phyloP scores from a whole-genome alignment of 2,113 vertebrate species.

The Leiothrix lutea region DNA sequence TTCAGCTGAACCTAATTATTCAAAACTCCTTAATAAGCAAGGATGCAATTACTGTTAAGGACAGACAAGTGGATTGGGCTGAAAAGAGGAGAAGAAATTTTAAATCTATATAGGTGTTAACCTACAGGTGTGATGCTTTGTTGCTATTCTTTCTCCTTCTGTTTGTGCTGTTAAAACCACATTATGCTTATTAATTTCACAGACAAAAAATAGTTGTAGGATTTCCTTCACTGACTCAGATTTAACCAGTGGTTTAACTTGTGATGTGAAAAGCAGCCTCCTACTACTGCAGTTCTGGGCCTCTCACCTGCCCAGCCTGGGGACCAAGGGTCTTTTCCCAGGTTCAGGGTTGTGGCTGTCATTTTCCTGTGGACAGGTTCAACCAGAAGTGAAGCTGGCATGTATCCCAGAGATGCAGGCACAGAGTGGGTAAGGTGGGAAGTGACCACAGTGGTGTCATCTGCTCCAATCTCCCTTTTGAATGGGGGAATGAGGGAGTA shows the following conservation, averaged over 20 bases:
- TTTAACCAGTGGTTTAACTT: neutral
- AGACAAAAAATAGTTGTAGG: neutral
- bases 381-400: neutral
- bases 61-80: neutral
- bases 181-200: neutral
- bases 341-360: rapidly evolving
- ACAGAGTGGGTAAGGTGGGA: neutral
- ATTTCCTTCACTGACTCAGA: neutral
- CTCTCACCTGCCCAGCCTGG: neutral
- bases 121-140: neutral
- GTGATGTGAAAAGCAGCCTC: neutral
- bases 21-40: neutral
- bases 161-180: neutral
- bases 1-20: conserved; percentile 38
- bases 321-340: rapidly evolving
- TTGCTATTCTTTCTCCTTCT: neutral
- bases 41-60: neutral
- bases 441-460: neutral
- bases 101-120: neutral
- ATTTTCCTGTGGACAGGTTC: neutral
- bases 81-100: neutral
- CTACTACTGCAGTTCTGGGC: neutral
- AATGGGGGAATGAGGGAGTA: neutral
- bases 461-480: neutral
- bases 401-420: neutral